Evolutionary conservation across 2,113 vertebrate species (phyloP).

Genomic region (Tychaedon coryphoeus): DNA sequence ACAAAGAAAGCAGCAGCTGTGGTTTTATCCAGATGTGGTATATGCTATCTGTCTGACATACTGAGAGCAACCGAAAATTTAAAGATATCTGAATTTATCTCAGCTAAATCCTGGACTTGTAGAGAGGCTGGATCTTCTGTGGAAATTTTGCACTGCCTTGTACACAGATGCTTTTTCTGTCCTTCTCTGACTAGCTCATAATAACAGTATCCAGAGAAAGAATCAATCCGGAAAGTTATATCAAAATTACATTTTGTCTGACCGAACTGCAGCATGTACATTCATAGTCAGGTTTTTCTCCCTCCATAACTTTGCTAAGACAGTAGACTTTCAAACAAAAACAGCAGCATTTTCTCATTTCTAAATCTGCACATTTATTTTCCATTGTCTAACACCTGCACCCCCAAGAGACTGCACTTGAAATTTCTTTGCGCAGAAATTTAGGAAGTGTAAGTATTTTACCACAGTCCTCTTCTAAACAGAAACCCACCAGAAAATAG

Average conservation of each 20-base stretch:
- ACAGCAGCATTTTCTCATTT: neutral
- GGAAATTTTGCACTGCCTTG: neutral
- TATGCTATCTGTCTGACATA: neutral
- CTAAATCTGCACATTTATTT: neutral
- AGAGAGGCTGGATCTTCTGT: neutral
- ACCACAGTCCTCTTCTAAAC: neutral
- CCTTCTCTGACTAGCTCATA: neutral
- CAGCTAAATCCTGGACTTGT: neutral
- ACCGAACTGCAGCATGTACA: neutral
- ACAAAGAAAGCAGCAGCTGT: neutral
- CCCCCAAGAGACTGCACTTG: neutral
- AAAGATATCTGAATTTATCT: constrained; percentile 13
- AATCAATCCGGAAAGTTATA: neutral
- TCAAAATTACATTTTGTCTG: neutral
- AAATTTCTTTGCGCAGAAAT: neutral
- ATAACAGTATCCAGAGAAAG: neutral
- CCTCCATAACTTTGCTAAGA: neutral
- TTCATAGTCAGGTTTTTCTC: neutral
- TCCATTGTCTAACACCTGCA: neutral
- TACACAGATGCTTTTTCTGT: neutral
- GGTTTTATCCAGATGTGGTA: neutral
- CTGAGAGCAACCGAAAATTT: neutral
- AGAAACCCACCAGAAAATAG: neutral
- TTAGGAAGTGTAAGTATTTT: neutral
- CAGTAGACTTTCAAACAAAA: neutral